Conservation (phyloP, 1,140 invertebrate genomes). For the Pararge aegeria region DNA sequence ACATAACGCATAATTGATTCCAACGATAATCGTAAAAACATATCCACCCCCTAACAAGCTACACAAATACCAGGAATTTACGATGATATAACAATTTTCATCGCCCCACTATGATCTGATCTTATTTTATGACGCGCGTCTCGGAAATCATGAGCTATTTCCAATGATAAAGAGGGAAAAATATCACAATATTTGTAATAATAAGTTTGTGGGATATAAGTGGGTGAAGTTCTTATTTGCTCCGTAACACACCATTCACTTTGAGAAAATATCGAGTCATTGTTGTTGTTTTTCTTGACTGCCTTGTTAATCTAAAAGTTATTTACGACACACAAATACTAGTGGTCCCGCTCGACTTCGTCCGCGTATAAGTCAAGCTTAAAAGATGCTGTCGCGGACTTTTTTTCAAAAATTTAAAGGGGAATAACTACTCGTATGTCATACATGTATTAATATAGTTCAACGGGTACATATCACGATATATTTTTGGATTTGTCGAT, state of each 20-base stretch:
- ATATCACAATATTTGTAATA: neutral
- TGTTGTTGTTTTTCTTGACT: too few species aligned
- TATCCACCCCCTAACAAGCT: conserved; percentile 7
- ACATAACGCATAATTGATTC: conserved; percentile 7
- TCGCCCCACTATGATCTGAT: conserved; percentile 4
- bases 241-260: neutral
- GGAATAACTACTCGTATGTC: too few species aligned
- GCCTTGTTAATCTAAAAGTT: too few species aligned
- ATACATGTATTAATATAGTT: too few species aligned
- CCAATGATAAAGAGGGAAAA: neutral
- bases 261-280: too few species aligned
- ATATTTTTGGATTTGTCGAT: too few species aligned
- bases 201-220: neutral
- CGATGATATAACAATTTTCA: conserved; percentile 6
- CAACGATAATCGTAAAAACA: conserved; percentile 8
- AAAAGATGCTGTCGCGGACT: too few species aligned
- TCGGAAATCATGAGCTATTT: conserved; percentile 1
- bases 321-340: too few species aligned
- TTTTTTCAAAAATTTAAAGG: too few species aligned
- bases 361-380: too few species aligned
- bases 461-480: too few species aligned
- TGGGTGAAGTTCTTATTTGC: neutral
- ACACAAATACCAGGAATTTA: conserved; percentile 5
- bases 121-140: neutral
- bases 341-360: too few species aligned